Evolutionary conservation across 2,888 invertebrate species (phyloP).

Genomic region (Macrosiphum euphorbiae): DNA sequence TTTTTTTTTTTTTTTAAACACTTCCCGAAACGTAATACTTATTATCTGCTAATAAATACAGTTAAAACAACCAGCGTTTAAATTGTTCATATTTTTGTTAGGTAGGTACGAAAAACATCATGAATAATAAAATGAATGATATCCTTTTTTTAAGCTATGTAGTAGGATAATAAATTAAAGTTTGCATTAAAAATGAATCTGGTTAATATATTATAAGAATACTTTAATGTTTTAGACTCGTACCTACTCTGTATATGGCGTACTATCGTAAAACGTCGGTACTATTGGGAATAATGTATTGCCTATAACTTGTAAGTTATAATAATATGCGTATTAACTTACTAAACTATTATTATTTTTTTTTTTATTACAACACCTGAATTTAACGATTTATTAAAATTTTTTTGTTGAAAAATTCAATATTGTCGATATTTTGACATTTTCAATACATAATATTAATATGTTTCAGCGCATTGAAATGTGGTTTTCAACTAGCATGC

Average conservation of each 20-base stretch:
- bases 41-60: neutral
- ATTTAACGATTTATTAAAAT: neutral
- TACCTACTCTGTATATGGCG: neutral
- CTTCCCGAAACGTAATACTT: neutral
- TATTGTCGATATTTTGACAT: neutral
- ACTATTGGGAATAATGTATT: neutral
- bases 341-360: neutral
- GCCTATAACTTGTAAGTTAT: neutral
- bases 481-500: neutral
- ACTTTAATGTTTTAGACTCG: neutral
- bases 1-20: neutral
- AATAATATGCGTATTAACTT: neutral
- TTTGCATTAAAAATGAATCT: neutral
- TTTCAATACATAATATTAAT: neutral
- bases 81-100: neutral
- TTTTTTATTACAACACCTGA: neutral
- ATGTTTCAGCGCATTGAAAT: neutral
- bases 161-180: slow-evolving; percentile 11
- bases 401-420: neutral
- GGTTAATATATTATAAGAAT: slow-evolving; percentile 7
- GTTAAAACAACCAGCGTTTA: neutral
- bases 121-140: slow-evolving; percentile 5
- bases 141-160: neutral
- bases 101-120: neutral
- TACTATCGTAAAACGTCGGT: neutral